These are phyloP conservation scores for Coelinius sp. DNA, from an alignment of 2,888 invertebrate species.

Conservation along the genomic window DNA sequence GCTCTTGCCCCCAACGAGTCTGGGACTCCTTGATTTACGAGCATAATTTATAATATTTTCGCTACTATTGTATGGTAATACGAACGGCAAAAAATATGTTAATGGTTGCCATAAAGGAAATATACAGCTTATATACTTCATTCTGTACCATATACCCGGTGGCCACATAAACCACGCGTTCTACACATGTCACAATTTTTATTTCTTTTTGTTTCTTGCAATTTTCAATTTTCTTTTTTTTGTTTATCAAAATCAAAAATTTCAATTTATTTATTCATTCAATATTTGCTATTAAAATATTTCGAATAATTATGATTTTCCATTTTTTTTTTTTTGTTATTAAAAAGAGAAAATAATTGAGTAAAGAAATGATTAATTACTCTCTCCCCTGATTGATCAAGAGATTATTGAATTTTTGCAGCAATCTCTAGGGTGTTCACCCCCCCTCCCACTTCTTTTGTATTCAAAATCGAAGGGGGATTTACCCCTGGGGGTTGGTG, in stretches of 20 bases:
- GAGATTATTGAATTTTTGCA: slow-evolving; percentile 18
- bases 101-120: slow-evolving; percentile 70
- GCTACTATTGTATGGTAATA: slow-evolving; percentile 70
- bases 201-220: slow-evolving; percentile 42
- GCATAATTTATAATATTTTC: slow-evolving; percentile 70
- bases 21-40: slow-evolving; percentile 64
- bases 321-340: slow-evolving; percentile 3
- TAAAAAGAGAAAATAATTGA: slow-evolving; percentile 18
- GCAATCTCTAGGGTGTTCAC: background rate
- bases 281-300: too few species aligned
- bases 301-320: too few species aligned
- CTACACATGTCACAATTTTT: slow-evolving; percentile 41
- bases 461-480: background rate
- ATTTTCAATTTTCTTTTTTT: slow-evolving; percentile 3
- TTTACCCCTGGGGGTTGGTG: slow-evolving; percentile 12
- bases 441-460: background rate
- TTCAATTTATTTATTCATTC: slow-evolving; percentile 31
- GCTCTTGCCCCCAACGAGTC: slow-evolving; percentile 32
- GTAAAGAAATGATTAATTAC: slow-evolving; percentile 27
- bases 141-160: slow-evolving; percentile 65
- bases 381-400: slow-evolving; percentile 28
- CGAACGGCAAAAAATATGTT: slow-evolving; percentile 69
- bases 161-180: slow-evolving; percentile 59
- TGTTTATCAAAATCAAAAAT: too few species aligned
- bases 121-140: slow-evolving; percentile 67